Evolutionary conservation across 2,113 vertebrate genomes (phyloP).

Genomic region (Psammodynastes pulverulentus): DNA sequence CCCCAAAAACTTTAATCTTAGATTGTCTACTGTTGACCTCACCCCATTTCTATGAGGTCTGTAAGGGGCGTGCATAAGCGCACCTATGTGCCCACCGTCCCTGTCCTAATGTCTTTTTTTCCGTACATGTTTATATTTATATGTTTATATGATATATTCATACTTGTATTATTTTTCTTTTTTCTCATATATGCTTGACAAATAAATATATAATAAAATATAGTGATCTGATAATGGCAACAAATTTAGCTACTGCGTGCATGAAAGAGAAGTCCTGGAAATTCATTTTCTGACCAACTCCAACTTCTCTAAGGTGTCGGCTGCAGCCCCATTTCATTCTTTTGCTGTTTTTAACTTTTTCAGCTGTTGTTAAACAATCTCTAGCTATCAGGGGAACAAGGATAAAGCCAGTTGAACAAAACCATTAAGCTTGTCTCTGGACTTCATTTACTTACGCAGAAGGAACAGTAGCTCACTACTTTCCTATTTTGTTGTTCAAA

Average conservation of each 20-base stretch:
- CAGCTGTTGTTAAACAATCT: not conserved
- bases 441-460: not conserved
- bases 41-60: no score
- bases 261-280: not conserved
- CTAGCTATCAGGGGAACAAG: not conserved
- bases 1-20: no score
- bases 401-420: not conserved
- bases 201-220: no score
- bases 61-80: no score
- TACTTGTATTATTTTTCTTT: no score
- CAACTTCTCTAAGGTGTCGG: not conserved
- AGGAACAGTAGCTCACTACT: conserved; percentile 13
- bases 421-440: not conserved
- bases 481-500: conserved; percentile 29
- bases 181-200: no score
- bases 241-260: not conserved
- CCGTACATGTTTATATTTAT: no score
- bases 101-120: no score
- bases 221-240: not conserved
- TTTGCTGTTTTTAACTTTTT: not conserved
- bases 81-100: no score
- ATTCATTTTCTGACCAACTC: not conserved
- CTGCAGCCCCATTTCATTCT: not conserved
- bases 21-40: no score
- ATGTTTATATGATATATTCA: no score